Evolutionary conservation across 2,888 invertebrate genomes (phyloP).

Genomic region (Axea sp.): DNA sequence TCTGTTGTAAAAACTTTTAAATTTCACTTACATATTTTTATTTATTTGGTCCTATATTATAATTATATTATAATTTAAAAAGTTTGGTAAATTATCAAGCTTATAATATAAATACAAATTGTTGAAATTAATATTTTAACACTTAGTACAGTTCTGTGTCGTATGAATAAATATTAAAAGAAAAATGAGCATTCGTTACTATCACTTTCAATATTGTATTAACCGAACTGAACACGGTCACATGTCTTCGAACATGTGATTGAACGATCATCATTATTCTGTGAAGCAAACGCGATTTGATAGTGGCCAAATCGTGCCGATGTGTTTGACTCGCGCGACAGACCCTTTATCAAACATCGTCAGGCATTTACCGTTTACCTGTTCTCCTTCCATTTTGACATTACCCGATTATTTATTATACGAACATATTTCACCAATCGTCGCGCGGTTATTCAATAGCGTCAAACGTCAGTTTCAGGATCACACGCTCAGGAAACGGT

Average conservation of each 20-base stretch:
- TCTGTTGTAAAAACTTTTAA: too few relatives aligned
- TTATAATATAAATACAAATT: too few relatives aligned
- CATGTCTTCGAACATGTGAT: too few relatives aligned
- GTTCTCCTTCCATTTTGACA: slow-evolving; percentile 32
- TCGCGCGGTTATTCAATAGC: slow-evolving; percentile 43
- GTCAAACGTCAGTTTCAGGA: slow-evolving; percentile 46
- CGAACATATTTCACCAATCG: slow-evolving; percentile 46
- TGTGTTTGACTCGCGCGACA: slow-evolving; percentile 35
- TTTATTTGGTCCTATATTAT: too few relatives aligned
- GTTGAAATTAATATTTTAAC: too few relatives aligned
- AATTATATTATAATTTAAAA: too few relatives aligned
- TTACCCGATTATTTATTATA: slow-evolving; percentile 52
- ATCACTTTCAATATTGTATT: not conserved
- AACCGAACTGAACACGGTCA: slow-evolving; percentile 5
- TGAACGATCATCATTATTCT: slow-evolving; percentile 8
- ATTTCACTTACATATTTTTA: too few relatives aligned
- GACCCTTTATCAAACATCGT: slow-evolving; percentile 46
- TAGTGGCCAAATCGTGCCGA: slow-evolving; percentile 31
- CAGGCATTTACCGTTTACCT: slow-evolving; percentile 34
- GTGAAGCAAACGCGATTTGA: slow-evolving; percentile 19
- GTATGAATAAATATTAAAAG: too few relatives aligned
- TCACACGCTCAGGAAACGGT: slow-evolving; percentile 5
- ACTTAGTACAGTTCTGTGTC: too few relatives aligned
- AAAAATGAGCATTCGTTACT: not conserved
- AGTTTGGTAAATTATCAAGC: too few relatives aligned